Base-by-base conservation (phyloP, 2,113 vertebrate species). In the Muscicapa adusta region DNA sequence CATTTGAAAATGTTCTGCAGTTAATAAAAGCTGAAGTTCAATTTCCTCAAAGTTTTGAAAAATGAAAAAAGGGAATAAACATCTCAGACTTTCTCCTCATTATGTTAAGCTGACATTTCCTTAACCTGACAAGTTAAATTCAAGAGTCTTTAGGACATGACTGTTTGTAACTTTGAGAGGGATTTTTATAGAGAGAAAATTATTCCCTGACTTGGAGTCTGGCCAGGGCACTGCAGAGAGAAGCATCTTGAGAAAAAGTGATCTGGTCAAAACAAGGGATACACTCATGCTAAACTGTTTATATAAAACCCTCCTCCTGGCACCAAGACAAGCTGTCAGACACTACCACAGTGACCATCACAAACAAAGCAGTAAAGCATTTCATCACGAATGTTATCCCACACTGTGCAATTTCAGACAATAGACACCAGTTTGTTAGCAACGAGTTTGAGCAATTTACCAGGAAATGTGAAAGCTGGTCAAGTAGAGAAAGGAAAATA, bases 321-420 rank as follows among this genome's bases (percentile, higher is more conserved):
- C 93, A 95, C 63, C 18, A 10, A 91, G 91, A 85, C 7, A 6
- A 94, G 62, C 78, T 93, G 87, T 95, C 88, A 97, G 91, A 94
- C 93, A 90, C 85, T n/a, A 85, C 94, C 91, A 80, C 94, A 96
- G 89, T 96, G 94, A 91, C 93, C 89, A 95, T 95, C 82, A 86
- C 91, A 96, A 94, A 96, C 94, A 97, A 96, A 94, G 89, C 91
- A 94, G 75, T 97, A 95, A 96, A 97, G 71, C 88, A 96, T 96
- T 94, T 96, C 96, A 93, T 92, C 94, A 88, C 3, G 3, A 83
- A 77, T 90, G 65, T 92, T 95, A 95, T 93, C 91, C 96, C 96
- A 97, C 89, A 89, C 88, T 96, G 66, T 89, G 71, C 88, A 79
- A 83, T 96, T 94, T 89, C 89, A 96, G 87, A 96, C 87, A 96